Evolutionary conservation across 2,797 vertebrate species (phyloP), one percentile per base, ranked within the genome.

Genomic region (Vespertilio murinus): DNA sequence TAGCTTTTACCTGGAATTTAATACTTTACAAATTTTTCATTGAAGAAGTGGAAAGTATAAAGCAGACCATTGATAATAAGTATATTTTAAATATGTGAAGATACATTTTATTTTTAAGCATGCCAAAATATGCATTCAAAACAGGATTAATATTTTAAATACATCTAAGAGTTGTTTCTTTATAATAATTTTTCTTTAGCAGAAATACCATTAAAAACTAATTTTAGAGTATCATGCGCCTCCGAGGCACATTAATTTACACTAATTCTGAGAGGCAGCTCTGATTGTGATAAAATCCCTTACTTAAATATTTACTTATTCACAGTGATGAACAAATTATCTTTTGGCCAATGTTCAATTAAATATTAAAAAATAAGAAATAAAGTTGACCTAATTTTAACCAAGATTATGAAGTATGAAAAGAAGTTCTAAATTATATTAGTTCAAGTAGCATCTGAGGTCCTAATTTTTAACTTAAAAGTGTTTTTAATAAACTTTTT

Each of bases 341-440:
- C 93, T 95, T 95, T 18, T 90, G 45, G 45, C 85, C 22, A 92
- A 56, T 16, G 6, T 14, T 75, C 54, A 30, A 85, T 92, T 80
- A 33, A 91, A 88, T 94, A 83, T 78, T 84, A 96, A 93, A 40
- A 75, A 93, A 10, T 49, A 95, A 8, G 6, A 91, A 97, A 94
- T 86, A 85, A 90, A 96, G n/a, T 12, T 88, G 45, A 93, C 25
- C 35, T 92, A 79, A 94, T 64, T 96, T 94, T 86, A 86, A 64
- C 86, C 6, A 47, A 70, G 8, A 45, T 40, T 59, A 33, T 33
- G 14, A 79, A 30, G 40, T 7, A 47, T 91, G 78, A 89, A 96
- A 33, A 83, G 7, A 33, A 5, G 10, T 64, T 28, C 47, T 94
- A 89, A 56, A 16, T 83, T 90, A 88, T 85, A 80, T 93, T 95